Evolutionary conservation across 2,797 vertebrate species (phyloP).

Genomic region (Clarias fuscus): DNA sequence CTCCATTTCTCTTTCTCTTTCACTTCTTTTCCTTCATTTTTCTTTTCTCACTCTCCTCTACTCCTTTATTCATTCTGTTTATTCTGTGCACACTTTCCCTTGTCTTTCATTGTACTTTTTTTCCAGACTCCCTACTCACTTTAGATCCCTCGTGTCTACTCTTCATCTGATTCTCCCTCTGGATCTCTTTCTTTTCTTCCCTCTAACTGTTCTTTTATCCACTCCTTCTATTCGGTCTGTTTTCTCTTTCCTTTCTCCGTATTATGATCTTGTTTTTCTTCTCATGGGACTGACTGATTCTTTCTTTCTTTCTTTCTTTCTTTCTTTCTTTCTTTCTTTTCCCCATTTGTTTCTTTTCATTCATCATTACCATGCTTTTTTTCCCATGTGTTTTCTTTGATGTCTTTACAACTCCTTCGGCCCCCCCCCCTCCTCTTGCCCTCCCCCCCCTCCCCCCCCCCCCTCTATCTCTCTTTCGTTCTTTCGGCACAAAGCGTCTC

Average conservation of each 20-base stretch:
- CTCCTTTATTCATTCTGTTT: background rate
- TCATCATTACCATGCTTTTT: background rate
- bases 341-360: background rate
- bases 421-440: background rate
- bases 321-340: background rate
- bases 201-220: background rate
- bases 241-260: background rate
- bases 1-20: background rate
- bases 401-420: background rate
- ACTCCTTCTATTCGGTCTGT: background rate
- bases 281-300: background rate
- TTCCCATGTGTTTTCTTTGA: background rate
- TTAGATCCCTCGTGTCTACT: background rate
- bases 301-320: background rate
- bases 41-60: background rate
- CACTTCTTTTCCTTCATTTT: constrained; percentile 6
- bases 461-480: background rate
- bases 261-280: background rate
- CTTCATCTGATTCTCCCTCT: background rate
- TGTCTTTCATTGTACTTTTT: background rate
- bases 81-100: background rate
- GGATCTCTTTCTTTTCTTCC: background rate
- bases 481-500: constrained; percentile 38
- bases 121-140: background rate
- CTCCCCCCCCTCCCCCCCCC: background rate